Base-by-base conservation (phyloP, 2,113 vertebrate genomes). In the Amblyopsis rosae region DNA sequence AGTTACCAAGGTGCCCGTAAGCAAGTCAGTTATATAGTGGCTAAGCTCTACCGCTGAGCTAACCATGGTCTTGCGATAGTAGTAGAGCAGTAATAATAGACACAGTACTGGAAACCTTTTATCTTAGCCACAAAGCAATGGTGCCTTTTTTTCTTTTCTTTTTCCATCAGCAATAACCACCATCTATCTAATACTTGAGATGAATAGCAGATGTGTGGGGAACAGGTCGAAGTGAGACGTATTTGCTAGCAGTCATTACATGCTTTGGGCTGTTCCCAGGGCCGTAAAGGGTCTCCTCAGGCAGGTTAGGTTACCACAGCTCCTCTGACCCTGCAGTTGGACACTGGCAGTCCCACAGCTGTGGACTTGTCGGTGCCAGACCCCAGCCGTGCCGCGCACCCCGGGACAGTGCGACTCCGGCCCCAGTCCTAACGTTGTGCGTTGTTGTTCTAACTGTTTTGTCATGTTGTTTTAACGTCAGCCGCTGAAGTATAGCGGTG, bases 341-440 rank as follows among this genome's bases (percentile, higher is more conserved):
- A 82, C 78, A 67, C 70, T 63, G 77, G 69, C 54, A 57, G 66
- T 56, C 64, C 16, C 77, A 91, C 93, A 93, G 93, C 92, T 94
- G 92, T 53, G 85, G 91, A 91, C 90, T 53, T 56, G 53, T 81
- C 73, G 90, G 92, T 87, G 92, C 91, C 93, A 83, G 77, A 80
- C 87, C 86, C 90, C 81, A 59, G 76, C 82, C 56, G 88, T 84
- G 90, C 76, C 59, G 69, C 73, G 77, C 80, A 87, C 77, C 59
- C 72, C 26, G 19, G 51, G 85, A 87, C 84, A 75, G 73, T 19
- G 9, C 56, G 51, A 69, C 65, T 69, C 58, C 67, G 48, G 59
- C 72, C 72, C 60, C 65, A 47, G 75, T n/a, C 53, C 72, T 51
- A 54, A 33, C 19, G 59, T 60, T 48, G 53, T 57, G 68, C 59